These are phyloP conservation scores for Varecia variegata DNA, from an alignment of 2,797 vertebrate species.

Conservation along the genomic window DNA sequence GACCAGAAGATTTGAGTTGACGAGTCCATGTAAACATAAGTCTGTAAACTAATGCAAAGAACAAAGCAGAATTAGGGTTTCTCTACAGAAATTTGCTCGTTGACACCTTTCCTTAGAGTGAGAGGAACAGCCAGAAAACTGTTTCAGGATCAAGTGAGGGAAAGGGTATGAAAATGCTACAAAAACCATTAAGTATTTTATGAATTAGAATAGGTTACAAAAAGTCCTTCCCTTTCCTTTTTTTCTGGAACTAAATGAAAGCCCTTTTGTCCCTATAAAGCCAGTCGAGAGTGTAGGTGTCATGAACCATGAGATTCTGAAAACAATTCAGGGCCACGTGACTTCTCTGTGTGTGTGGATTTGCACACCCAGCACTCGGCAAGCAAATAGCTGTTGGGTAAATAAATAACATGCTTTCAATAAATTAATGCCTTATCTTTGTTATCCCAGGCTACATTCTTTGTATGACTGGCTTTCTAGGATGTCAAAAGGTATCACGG, in stretches of 20 bases:
- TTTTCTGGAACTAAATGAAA: neutral
- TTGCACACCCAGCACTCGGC: neutral
- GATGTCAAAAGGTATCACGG: neutral
- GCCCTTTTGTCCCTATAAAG: neutral
- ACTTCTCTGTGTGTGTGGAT: neutral
- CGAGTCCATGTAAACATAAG: neutral
- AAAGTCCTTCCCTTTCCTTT: neutral
- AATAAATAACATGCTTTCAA: neutral
- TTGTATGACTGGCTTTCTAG: neutral
- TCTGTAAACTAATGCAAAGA: neutral
- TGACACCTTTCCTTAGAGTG: neutral
- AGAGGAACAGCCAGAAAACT: neutral
- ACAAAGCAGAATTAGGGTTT: neutral
- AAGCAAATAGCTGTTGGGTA: neutral
- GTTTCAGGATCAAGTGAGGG: neutral
- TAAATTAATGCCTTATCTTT: neutral
- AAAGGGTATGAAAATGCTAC: neutral
- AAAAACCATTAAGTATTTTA: neutral
- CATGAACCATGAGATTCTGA: neutral
- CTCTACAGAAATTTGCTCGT: neutral
- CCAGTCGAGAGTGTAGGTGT: neutral
- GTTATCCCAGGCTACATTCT: neutral
- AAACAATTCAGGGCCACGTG: neutral
- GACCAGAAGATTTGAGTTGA: neutral
- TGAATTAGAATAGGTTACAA: neutral